Percentiles rank a stretch among this genome's conserved stretches.
These are phyloP conservation scores for Sitobion miscanthi DNA, from an alignment of 1,140 invertebrate genomes.

Conservation along the genomic window DNA sequence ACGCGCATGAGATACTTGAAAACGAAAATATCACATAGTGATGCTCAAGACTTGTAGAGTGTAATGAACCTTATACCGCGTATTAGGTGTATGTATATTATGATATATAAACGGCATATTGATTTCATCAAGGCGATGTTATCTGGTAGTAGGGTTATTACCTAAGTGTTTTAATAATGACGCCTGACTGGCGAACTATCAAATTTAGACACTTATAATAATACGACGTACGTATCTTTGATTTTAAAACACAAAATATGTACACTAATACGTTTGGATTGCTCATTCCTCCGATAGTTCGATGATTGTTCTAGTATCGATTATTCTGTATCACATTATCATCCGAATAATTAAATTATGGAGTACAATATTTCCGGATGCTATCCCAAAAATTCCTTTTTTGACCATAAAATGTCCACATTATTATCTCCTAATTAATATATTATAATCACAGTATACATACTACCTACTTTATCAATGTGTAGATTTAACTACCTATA, in stretches of 20 bases:
- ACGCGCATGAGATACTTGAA: not conserved
- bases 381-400: too few species aligned
- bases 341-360: not conserved
- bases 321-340: not conserved
- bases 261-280: not conserved
- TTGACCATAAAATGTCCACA: too few species aligned
- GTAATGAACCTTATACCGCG: not conserved
- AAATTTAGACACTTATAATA: not conserved
- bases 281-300: too few species aligned
- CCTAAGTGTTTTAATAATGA: not conserved
- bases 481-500: not conserved
- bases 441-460: not conserved
- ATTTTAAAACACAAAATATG: not conserved
- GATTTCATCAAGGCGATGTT: not conserved
- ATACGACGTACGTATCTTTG: not conserved
- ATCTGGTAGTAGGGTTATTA: not conserved
- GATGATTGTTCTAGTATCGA: not conserved
- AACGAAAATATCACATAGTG: not conserved
- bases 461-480: not conserved
- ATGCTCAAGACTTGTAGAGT: not conserved
- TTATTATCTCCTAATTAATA: too few species aligned
- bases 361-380: too few species aligned
- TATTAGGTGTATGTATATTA: not conserved
- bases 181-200: not conserved
- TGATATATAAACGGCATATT: not conserved